These are phyloP conservation scores for Brachionus plicatilis DNA, from an alignment of 1,140 invertebrate species.

Conservation along the genomic window DNA sequence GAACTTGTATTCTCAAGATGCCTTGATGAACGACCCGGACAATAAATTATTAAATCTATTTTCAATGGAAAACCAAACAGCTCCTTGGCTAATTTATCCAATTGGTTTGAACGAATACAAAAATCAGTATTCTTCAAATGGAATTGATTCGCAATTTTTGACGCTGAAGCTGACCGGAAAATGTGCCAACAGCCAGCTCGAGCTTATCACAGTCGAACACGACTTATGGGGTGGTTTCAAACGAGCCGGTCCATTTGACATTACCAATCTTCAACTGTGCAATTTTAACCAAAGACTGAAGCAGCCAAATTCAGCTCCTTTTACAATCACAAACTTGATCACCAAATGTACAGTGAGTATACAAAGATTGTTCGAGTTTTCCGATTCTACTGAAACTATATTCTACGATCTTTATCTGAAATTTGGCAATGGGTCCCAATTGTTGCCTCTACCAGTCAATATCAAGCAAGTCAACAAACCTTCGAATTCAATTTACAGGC, in stretches of 20 bases:
- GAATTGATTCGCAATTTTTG: neutral
- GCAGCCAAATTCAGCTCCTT: neutral
- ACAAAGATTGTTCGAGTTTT: neutral
- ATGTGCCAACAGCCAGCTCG: neutral
- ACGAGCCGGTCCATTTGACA: neutral
- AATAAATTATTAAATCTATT: neutral
- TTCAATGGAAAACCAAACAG: neutral
- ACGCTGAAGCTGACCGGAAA: neutral
- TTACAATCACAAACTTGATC: neutral
- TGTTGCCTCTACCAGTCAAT: neutral
- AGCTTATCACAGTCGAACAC: neutral
- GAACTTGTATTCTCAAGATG: constrained; percentile 54
- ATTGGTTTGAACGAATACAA: neutral
- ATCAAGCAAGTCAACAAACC: neutral
- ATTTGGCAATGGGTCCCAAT: neutral
- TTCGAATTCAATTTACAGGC: neutral
- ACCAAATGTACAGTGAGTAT: neutral
- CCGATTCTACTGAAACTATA: neutral
- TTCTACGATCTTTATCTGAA: constrained; percentile 5
- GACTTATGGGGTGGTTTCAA: neutral
- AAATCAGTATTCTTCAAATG: neutral
- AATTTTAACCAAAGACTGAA: neutral
- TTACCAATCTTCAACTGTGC: neutral
- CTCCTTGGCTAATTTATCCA: neutral
- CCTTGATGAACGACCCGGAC: neutral